Evolutionary conservation across 2,113 vertebrate species (phyloP), one percentile per base, ranked within the genome.

Genomic region (Paracanthobrama guichenoti): DNA sequence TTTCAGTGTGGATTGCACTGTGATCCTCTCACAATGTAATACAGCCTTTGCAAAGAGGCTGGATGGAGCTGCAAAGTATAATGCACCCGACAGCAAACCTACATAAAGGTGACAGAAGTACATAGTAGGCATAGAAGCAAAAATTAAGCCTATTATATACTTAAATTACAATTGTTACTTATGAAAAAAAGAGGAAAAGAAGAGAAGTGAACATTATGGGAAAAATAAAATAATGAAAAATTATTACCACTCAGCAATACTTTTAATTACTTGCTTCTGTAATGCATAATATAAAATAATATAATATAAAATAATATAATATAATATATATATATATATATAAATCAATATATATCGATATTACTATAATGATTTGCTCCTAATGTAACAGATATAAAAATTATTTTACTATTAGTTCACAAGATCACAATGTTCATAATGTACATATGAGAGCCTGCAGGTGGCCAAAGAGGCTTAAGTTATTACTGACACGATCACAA

Each of bases 401-500:
- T 13, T 3, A 60, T 74, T 73, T 79, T 74, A 85, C 48, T 74
- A 13, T 73, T 83, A 73, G 24, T n/a, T 28, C 64, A 60, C 64
- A 62, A 80, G 78, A 69, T 74, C 57, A 73, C 82, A 64, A 86
- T 44, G 71, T 77, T 81, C 28, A 35, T 55, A 46, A 71, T 84
- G 73, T 84, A 67, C 60, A 66, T 72, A 4, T 7, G 62, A 53
- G 44, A 82, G 66, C 53, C 55, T 73, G 76, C 73, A 74, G 84
- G 73, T 71, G 78, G 50, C 64, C 78, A 73, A 82, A 76, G 85
- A 87, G 42, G 78, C 82, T 57, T 84, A 83, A 48, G 79, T 77
- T 79, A 82, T 84, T 86, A 87, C 82, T 66, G 35, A 78, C 48
- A 81, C 60, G 31, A 83, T 79, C 60, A 81, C 73, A 66, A 84